Conservation (phyloP, 2,113 vertebrate species). For the Collichthys lucidus region DNA sequence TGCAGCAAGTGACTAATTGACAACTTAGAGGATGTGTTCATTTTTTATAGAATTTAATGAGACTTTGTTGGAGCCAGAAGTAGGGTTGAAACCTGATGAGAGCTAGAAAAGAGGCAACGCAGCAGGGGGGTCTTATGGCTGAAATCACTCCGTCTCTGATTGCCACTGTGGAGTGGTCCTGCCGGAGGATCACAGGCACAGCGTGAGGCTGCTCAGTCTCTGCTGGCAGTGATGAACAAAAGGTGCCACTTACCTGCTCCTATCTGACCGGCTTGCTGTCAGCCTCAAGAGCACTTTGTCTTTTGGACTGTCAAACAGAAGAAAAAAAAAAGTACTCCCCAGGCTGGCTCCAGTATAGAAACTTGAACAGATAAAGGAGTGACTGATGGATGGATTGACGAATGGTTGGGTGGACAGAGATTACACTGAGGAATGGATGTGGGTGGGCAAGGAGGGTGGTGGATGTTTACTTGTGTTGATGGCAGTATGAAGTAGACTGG, state of each 20-base stretch:
- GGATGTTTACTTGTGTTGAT: conserved; percentile 8
- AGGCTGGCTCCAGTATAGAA: conserved; percentile 2
- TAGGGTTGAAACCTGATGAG: not conserved
- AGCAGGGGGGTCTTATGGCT: conserved; percentile 33
- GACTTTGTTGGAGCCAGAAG: not conserved
- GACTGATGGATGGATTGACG: conserved; percentile 55
- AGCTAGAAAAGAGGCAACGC: conserved; percentile 5
- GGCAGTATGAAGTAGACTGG: conserved; percentile 12
- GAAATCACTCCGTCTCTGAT: conserved; percentile 49
- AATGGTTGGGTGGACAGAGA: conserved; percentile 25
- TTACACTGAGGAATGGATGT: conserved; percentile 26
- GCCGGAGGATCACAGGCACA: conserved; percentile 47
- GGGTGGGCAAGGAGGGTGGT: not conserved
- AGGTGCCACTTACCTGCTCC: conserved; percentile 60
- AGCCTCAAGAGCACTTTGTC: conserved; percentile 58
- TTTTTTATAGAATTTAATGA: conserved; percentile 42
- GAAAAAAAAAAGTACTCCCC: conserved; percentile 13
- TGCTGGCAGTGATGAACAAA: conserved; percentile 47
- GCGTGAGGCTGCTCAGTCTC: conserved; percentile 30
- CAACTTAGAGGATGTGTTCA: conserved; percentile 26
- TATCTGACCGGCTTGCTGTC: conserved; percentile 48
- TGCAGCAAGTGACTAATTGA: not conserved
- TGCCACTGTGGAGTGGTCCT: conserved; percentile 23
- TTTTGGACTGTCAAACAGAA: conserved; percentile 42
- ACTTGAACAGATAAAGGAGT: conserved; percentile 30